Conservation (phyloP, 2,113 vertebrate genomes). For the Myocastor coypus region DNA sequence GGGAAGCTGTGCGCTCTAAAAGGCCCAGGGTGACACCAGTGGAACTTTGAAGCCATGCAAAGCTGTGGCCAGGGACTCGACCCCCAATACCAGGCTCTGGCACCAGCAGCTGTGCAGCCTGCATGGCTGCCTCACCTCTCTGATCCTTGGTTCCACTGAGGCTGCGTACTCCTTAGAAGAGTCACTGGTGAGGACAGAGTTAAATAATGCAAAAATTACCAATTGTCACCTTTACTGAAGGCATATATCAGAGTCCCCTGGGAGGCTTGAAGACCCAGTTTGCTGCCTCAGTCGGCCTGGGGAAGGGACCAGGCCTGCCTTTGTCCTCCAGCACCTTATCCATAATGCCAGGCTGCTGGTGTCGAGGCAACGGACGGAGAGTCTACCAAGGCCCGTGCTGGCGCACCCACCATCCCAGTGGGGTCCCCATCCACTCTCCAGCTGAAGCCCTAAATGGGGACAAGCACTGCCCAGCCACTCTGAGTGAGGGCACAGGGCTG, state of each 20-base stretch:
- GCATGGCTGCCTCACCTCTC: not conserved
- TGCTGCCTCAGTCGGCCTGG: not conserved
- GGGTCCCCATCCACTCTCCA: not conserved
- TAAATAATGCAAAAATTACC: not conserved
- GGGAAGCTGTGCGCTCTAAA: not conserved
- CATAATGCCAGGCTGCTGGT: not conserved
- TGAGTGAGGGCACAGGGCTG: not conserved
- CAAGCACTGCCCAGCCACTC: not conserved
- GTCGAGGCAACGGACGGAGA: not conserved
- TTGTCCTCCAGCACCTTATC: not conserved
- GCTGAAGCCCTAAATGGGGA: not conserved
- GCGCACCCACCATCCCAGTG: not conserved
- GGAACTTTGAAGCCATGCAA: fast-evolving
- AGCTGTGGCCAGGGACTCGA: not conserved
- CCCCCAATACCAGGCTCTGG: not conserved
- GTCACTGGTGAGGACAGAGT: not conserved
- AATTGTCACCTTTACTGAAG: not conserved
- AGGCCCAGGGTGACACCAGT: not conserved
- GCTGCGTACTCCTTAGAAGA: not conserved
- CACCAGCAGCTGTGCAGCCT: not conserved
- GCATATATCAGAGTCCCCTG: not conserved
- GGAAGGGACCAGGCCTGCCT: not conserved
- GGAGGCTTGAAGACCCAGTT: not conserved
- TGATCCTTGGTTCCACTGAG: not conserved
- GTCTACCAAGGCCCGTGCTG: not conserved